Evolutionary conservation across 2,797 vertebrate species (phyloP), one percentile per base, ranked within the genome.

Genomic region (Gambelia wislizenii): DNA sequence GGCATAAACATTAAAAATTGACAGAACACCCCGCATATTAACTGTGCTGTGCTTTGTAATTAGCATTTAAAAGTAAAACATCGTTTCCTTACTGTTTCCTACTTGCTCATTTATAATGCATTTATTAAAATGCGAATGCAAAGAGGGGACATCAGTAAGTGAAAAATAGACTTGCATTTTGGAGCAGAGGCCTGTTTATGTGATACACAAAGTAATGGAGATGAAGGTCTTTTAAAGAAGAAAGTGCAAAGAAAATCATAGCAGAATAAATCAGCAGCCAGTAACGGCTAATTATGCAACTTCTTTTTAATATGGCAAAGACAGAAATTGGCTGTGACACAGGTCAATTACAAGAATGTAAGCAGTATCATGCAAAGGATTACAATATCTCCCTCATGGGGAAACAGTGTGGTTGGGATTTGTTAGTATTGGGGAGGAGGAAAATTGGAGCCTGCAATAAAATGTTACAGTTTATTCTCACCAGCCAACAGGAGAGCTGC

Each of bases 1-100:
- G 97, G 98, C 97, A 97, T 98, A 97, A 98, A 97, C 98, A 99
- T 98, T 97, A 99, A 98, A 99, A 98, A 98, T 99, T 98, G 97
- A 99, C 97, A 97, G 97, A 98, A 97, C 97, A 97, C 97, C 98
- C 97, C 96, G 98, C 98, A 98, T 98, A 98, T 98, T 98, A 98
- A 98, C 97, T 97, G 97, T 94, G 96, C 96, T 95, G 96, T 96
- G 96, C 96, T 97, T 95, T 95, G 91, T 97, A 97, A 98, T 98
- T 98, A 97, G 97, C 97, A 97, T 97, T 98, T 97, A 97, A 98
- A 97, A 98, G 97, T 98, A 97, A 97, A 98, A 97, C 97, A 97
- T 97, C 96, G 95, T 98, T 97, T 97, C 97, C 97, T 97, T 97
- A 97, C 97, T 97, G 96, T 98, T 97, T 97, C 97, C 97, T 96